Base-by-base conservation (phyloP, 2,888 invertebrate species). In the Pycnomerus fuliginosus region DNA sequence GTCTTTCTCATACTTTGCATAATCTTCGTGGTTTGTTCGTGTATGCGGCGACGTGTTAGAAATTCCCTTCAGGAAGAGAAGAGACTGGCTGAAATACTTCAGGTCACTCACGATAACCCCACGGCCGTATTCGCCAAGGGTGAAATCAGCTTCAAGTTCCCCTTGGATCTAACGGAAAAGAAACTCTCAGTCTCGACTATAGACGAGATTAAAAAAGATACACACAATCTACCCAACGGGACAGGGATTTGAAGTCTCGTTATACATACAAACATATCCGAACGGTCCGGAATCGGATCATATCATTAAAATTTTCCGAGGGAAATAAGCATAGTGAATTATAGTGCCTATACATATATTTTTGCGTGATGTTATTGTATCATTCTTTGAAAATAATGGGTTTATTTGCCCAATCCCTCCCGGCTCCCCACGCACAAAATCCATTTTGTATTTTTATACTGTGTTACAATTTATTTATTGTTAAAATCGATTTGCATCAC, bases 1-100 rank as follows among this genome's bases (percentile, higher is more conserved):
- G 75, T 81, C 1, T 76, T 78, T 41, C 65, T 76, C 11, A 63
- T 77, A 22, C 65, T 78, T 27, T 72, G 75, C 16, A 67, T 72
- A 43, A 64, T 68, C 13, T 72, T 75, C 36, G 73, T 69, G 1
- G 72, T 85, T 35, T 79, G 80, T 57, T 86, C 84, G 58, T 82
- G 85, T 56, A 77, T 84, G 27, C 81, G 82, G 43, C 79, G 84
- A 52, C 81, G 84, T 2, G 83, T 84, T 2, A 80, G 81, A 30
- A 87, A 87, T 68, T 31, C 59, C 27, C 49, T 52, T 20, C 55
- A 58, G 34, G 66, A 66, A 23, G 68, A 65, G 42, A 68, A 70
- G 48, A 66, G 63, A 7, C 48, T 53, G 10, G 53, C 56, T 14
- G 62, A 61, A 33, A 38, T 49, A 5, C 51, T 47, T 12, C 59